Conservation (phyloP, 2,888 invertebrate species). For the Drosophila paranaensis region DNA sequence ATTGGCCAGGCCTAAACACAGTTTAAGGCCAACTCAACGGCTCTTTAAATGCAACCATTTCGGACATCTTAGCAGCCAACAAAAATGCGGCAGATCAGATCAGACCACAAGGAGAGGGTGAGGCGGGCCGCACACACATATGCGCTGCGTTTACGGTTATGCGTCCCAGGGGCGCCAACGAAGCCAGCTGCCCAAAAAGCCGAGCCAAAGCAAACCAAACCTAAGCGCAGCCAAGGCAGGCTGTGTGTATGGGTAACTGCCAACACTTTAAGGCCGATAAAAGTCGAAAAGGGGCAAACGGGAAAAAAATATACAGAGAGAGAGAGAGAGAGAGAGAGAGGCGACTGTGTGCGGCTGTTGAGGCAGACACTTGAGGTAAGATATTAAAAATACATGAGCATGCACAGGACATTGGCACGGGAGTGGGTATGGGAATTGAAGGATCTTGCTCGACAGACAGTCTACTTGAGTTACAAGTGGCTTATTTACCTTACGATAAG, state of each 20-base stretch:
- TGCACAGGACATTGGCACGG: slow-evolving; percentile 25
- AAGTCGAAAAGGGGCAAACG: slow-evolving; percentile 67
- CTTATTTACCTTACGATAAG: slow-evolving; percentile 80
- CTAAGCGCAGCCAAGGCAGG: neutral
- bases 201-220: slow-evolving; percentile 16
- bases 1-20: slow-evolving; percentile 52
- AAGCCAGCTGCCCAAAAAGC: slow-evolving; percentile 43
- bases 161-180: slow-evolving; percentile 65
- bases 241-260: slow-evolving; percentile 52
- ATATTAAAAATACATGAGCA: slow-evolving; percentile 80
- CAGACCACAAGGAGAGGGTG: slow-evolving; percentile 30
- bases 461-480: slow-evolving; percentile 77
- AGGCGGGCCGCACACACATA: slow-evolving; percentile 7
- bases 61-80: slow-evolving; percentile 36
- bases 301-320: slow-evolving; percentile 6
- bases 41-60: slow-evolving; percentile 70
- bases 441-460: slow-evolving; percentile 38
- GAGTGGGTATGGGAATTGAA: slow-evolving; percentile 22
- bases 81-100: slow-evolving; percentile 42
- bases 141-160: slow-evolving; percentile 72
- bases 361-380: slow-evolving; percentile 75
- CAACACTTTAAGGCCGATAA: slow-evolving; percentile 78
- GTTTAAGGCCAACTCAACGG: slow-evolving; percentile 56
- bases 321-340: neutral
- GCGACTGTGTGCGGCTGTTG: slow-evolving; percentile 38